Conservation (phyloP, 2,113 vertebrate genomes). For the Pycnonotus jocosus region DNA sequence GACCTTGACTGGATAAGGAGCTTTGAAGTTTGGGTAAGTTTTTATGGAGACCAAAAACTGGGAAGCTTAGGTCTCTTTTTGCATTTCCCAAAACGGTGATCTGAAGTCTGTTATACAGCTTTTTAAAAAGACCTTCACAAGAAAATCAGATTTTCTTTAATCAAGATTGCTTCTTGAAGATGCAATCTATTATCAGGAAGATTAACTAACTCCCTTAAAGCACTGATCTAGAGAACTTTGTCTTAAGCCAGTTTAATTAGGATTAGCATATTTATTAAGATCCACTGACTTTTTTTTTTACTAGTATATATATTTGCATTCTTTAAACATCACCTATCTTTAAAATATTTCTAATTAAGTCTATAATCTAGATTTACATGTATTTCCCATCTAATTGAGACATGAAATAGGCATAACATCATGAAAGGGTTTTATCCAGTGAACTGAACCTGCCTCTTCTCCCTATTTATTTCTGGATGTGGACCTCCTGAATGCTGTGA, state of each 20-base stretch:
- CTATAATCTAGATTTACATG: not conserved
- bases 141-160: not conserved
- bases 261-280: not conserved
- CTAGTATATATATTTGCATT: not conserved
- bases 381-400: not conserved
- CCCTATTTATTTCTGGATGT: not conserved
- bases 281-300: not conserved
- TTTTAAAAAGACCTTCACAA: not conserved
- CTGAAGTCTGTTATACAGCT: not conserved
- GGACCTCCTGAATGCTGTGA: not conserved
- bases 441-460: not conserved
- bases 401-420: not conserved
- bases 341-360: not conserved
- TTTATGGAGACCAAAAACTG: not conserved
- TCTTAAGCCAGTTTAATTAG: not conserved
- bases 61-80: not conserved
- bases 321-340: not conserved
- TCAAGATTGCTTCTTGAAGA: not conserved
- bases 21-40: not conserved
- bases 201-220: not conserved
- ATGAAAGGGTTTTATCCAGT: not conserved
- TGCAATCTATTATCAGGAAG: not conserved
- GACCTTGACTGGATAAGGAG: not conserved
- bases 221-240: not conserved
- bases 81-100: not conserved